Base-by-base conservation (phyloP, 2,888 invertebrate genomes). In the Drosophila kambysellisi region DNA sequence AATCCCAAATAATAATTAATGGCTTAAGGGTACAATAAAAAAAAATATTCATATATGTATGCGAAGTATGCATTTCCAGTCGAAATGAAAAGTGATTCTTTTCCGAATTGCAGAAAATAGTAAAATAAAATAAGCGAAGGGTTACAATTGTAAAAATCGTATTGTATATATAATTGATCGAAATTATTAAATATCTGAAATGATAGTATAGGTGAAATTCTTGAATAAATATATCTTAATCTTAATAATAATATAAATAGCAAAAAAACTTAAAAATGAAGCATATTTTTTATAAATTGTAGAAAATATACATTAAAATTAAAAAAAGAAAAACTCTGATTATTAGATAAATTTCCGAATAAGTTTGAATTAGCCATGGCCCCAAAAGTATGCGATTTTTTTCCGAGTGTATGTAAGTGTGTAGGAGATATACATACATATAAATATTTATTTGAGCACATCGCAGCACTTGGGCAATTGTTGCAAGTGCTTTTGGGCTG, bases 401-500 rank as follows among this genome's bases (percentile, higher is more conserved):
- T 25, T 39, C 43, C n/a, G 17, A 7, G 46, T 33, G 43, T 37
- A 33, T 50, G 9, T 29, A 50, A 30, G 11, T 46, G 20, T 46
- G 20, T 7, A 7, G 20, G 20, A 46, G 43, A 46, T 20, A 46
- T 12, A 46, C 7, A 15, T 20, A 46, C 12, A 46, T 15, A 15
- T 46, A 46, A 7, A 20, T 46, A 46, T 46, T 46, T 46, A 15
- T 46, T 46, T 53, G 20, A 35, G 11, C 25, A 17, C 37, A 54
- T 37, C 25, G 25, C 11, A 39, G 41, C 41, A 57, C 41, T 57
- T 84, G 71, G 59, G 79, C 70, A 74, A 78, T 64, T 67, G 67
- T 58, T 72, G 59, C 52, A 51, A 65, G 51, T 73, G 56, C 64
- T 57, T 57, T 57, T 57, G 68, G 59, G 83, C 79, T 86, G 87